Conservation (phyloP, 2,797 vertebrate species). For the Chaetodon trifasciatus region DNA sequence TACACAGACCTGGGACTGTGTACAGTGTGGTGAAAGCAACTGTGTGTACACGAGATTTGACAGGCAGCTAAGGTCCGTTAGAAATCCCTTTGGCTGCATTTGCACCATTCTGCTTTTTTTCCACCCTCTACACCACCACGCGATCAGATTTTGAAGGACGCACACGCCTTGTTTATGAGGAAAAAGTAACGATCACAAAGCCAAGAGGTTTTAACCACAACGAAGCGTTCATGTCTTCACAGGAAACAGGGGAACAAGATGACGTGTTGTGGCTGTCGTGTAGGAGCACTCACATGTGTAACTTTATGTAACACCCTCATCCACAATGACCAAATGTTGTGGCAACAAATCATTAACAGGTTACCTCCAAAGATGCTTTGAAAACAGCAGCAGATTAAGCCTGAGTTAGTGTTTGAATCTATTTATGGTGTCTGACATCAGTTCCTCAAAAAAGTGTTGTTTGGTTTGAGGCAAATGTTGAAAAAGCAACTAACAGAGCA, state of each 20-base stretch:
- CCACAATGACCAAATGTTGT: constrained; percentile 19
- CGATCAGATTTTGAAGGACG: not conserved
- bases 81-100: constrained; percentile 28
- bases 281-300: not conserved
- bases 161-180: not conserved
- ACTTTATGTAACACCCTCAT: constrained; percentile 29
- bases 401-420: not conserved
- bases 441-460: not conserved
- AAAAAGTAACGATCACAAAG: constrained; percentile 10
- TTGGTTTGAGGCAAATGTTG: not conserved
- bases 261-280: not conserved
- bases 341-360: constrained; percentile 48
- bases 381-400: not conserved
- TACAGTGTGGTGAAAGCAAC: constrained; percentile 62
- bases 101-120: not conserved
- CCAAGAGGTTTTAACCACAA: not conserved
- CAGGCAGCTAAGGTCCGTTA: constrained; percentile 51
- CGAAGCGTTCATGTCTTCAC: constrained; percentile 3
- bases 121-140: not conserved
- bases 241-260: not conserved
- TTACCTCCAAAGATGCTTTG: constrained; percentile 3
- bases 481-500: not conserved
- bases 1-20: constrained; percentile 54
- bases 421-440: not conserved
- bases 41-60: constrained; percentile 67